Evolutionary conservation across 2,888 invertebrate genomes (phyloP), one percentile per base, ranked within the genome.

Genomic region (Polymixis flavicincta): DNA sequence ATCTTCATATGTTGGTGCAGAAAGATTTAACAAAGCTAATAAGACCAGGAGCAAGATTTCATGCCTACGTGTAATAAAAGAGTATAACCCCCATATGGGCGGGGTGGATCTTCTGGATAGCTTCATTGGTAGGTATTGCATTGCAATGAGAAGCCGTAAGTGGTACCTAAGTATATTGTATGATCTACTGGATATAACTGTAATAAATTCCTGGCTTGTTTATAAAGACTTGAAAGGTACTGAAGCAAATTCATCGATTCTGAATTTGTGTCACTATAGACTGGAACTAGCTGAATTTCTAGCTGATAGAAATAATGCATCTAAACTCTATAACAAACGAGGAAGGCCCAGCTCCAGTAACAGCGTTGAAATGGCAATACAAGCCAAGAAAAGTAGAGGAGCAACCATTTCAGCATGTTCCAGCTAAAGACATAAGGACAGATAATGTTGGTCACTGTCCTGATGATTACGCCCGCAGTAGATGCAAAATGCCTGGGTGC

Each of bases 61-160:
- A 63, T 88, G 88, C 82, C 88, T 88, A 71, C 32, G 7, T 60
- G 7, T 89, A 57, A 83, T 91, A 78, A 83, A 86, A 42, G 87
- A 90, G 71, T 92, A 92, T 80, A 93, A 85, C 80, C 77, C 78
- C 71, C 79, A 92, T 86, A 93, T 92, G 92, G 91, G 91, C 28
- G 90, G 91, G 45, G 90, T 70, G 48, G 67, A 70, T 6, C 67
- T 91, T 0, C 83, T 90, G 86, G 89, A 85, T 57, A 80, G 79
- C 76, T 80, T 78, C 14, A 78, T 86, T 71, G 80, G 85, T 6
- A 85, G 90, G 76, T 89, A 90, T 63, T 76, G 80, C 9, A 91
- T 90, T 32, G 45, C 67, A 82, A 86, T 85, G 78, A 85, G 75
- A 78, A 78, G 78, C 59, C 76, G 82, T 57, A 86, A 83, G 79